These are phyloP conservation scores for Euplagia quadripunctaria DNA, from an alignment of 2,888 invertebrate species.

Conservation along the genomic window DNA sequence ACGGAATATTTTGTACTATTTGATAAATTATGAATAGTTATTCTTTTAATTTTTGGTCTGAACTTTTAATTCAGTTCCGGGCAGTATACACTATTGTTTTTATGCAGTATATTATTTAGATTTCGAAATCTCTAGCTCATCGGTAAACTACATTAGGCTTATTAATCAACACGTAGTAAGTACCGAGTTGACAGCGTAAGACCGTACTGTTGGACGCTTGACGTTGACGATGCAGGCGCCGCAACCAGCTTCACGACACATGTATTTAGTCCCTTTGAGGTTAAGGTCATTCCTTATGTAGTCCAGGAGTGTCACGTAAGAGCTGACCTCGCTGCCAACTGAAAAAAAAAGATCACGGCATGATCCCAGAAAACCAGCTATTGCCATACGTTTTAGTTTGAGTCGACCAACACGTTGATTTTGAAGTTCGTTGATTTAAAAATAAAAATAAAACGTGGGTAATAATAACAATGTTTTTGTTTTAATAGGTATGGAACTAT, in stretches of 20 bases:
- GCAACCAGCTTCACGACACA: conserved; percentile 91
- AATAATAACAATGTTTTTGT: no score
- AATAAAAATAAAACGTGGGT: no score
- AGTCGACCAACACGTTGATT: background rate
- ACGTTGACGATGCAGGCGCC: conserved; percentile 88
- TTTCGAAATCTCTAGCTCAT: no score
- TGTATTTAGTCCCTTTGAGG: conserved; percentile 89
- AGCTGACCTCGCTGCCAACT: conserved; percentile 44
- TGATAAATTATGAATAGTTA: no score
- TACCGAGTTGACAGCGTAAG: conserved; percentile 89
- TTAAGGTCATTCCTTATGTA: conserved; percentile 86
- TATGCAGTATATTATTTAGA: no score
- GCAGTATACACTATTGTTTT: no score
- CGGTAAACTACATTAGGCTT: no score
- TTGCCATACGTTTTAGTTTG: background rate
- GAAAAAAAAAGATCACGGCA: background rate
- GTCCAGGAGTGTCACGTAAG: conserved; percentile 77
- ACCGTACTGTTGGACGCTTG: conserved; percentile 56
- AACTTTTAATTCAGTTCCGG: no score
- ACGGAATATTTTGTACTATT: no score
- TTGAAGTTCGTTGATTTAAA: no score
- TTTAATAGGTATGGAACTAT: no score
- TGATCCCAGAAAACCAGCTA: background rate
- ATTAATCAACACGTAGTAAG: background rate
- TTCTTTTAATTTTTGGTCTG: no score